Evolutionary conservation across 2,888 invertebrate species (phyloP), one percentile per base, ranked within the genome.

Genomic region (Calliphora vomitoria): DNA sequence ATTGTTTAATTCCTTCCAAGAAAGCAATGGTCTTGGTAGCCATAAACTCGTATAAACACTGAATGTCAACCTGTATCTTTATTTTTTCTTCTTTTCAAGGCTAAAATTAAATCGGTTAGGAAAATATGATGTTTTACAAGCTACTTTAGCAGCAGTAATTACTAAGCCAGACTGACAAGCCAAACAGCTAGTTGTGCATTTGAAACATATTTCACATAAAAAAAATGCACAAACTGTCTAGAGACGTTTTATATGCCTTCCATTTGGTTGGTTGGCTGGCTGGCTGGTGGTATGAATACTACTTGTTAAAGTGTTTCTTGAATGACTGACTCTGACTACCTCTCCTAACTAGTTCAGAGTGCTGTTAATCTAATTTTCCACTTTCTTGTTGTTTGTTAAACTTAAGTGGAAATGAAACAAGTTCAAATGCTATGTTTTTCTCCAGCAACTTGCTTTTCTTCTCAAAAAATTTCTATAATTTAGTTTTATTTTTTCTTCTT

Each of bases 281-380:
- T 50, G 50, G 20, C 8, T 50, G 20, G 4, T 60, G 44, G n/a
- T 44, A 44, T 44, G 31, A 53, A 62, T 62, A 31, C 58, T 72
- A 62, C 62, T 78, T 64, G 55, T 66, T 72, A 53, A 68, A 31
- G 53, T 66, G 38, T 50, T 75, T 55, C 25, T 44, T 58, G 18
- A 71, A 35, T 47, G 58, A 47, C 20, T 82, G 74, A 53, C 41
- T 74, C 55, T 44, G 71, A 58, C 58, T 74, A 72, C 35, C 38
- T 47, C 60, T 62, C 6, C 72, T 81, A 80, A 81, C 85, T 55
- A 75, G 85, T 75, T 76, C 75, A 85, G 69, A 85, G 76, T 72
- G 79, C 72, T 68, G 76, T 68, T 87, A 87, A 87, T 87, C 84
- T 76, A 84, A 87, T 87, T 87, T 87, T 84, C 84, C 76, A 87